These are phyloP conservation scores for Chalcosyrphus nemorum DNA, from an alignment of 2,888 invertebrate genomes.

Conservation along the genomic window DNA sequence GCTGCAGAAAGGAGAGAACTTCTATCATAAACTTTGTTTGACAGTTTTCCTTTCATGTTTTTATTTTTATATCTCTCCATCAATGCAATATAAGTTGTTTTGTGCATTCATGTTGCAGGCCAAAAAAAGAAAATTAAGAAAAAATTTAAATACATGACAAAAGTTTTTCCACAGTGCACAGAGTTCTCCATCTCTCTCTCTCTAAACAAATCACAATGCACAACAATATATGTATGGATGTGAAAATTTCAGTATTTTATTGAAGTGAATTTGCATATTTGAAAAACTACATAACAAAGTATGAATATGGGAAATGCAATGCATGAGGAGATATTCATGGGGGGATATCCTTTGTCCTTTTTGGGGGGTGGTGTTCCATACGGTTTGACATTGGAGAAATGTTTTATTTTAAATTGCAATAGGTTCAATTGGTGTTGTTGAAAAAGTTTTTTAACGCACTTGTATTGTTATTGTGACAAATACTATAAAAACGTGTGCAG, in stretches of 20 bases:
- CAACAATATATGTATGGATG: slow-evolving; percentile 27
- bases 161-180: slow-evolving; percentile 39
- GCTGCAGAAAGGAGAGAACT: slow-evolving; percentile 14
- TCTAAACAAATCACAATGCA: slow-evolving; percentile 42
- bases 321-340: slow-evolving; percentile 10
- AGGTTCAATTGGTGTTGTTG: slow-evolving; percentile 16
- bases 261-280: slow-evolving; percentile 49
- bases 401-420: slow-evolving; percentile 21
- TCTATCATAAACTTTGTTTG: slow-evolving; percentile 39
- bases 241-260: slow-evolving; percentile 15
- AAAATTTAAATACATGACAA: neutral
- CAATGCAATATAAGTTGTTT: slow-evolving; percentile 24
- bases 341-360: neutral
- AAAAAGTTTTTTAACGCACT: slow-evolving; percentile 1
- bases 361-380: neutral
- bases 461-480: neutral
- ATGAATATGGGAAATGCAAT: slow-evolving; percentile 17
- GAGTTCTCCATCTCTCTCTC: too few species aligned
- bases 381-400: neutral
- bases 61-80: slow-evolving; percentile 2
- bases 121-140: neutral
- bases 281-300: slow-evolving; percentile 19
- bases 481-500: neutral
- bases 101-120: neutral
- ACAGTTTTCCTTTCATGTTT: neutral